Percentiles rank a stretch among this genome's conserved stretches.
Evolutionary conservation across 2,888 invertebrate genomes (phyloP).

Genomic region (Eilema depressum): DNA sequence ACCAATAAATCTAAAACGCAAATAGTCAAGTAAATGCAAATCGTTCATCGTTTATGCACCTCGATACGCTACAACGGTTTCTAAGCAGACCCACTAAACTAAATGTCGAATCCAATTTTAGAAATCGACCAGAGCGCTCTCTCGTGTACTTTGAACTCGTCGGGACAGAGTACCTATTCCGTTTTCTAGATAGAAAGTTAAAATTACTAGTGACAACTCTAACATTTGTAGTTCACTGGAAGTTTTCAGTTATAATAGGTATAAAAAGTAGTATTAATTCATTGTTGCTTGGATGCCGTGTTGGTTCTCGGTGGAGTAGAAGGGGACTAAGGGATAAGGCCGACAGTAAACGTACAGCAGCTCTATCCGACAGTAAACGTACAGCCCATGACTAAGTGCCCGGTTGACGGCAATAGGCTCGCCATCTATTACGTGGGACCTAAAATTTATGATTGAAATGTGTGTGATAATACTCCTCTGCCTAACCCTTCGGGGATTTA

Average conservation of each 20-base stretch:
- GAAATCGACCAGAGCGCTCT: constrained; percentile 73
- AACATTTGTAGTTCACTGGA: neutral
- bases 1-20: constrained; percentile 1
- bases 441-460: no score
- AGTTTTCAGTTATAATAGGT: neutral
- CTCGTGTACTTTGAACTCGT: constrained; percentile 49
- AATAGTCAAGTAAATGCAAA: constrained; percentile 5
- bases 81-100: constrained; percentile 59
- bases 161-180: constrained; percentile 55
- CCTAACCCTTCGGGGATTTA: no score
- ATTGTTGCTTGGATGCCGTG: no score
- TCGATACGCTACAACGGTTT: constrained; percentile 32
- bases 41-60: neutral
- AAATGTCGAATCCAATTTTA: constrained; percentile 75
- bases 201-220: constrained; percentile 39
- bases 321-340: no score
- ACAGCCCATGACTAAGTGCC: no score
- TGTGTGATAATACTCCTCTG: no score
- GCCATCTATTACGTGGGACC: no score
- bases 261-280: neutral
- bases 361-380: no score
- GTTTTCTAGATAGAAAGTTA: constrained; percentile 23
- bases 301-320: no score
- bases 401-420: no score
- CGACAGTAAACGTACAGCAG: no score